Conservation (phyloP, 2,113 vertebrate genomes). For the Mystacornis crossleyi region DNA sequence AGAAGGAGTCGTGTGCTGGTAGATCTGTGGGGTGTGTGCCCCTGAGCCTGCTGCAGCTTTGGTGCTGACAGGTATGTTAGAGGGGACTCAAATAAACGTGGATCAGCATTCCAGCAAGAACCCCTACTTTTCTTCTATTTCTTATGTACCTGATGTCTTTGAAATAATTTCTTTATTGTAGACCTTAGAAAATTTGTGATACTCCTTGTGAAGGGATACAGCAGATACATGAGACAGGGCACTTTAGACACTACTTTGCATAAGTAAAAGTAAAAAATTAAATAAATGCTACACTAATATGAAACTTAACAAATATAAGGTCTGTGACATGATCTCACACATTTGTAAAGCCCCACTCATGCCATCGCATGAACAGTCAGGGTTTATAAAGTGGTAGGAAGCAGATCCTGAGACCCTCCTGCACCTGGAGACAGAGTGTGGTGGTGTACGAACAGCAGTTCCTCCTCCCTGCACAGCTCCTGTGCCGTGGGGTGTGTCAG, state of each 20-base stretch:
- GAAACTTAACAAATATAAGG: neutral
- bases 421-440: neutral
- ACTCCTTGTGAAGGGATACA: neutral
- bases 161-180: neutral
- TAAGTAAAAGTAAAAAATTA: neutral
- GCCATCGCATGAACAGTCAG: neutral
- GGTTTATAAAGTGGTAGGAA: neutral
- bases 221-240: fast-evolving
- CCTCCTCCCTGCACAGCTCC: neutral
- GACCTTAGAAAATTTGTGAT: neutral
- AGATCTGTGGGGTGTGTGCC: neutral
- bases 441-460: neutral
- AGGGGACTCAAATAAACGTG: neutral
- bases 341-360: neutral
- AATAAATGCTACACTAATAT: neutral
- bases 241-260: neutral
- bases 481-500: neutral
- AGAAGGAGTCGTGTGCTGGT: neutral
- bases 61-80: fast-evolving
- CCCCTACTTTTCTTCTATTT: neutral
- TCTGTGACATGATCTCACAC: neutral
- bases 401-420: neutral
- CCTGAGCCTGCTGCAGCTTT: neutral
- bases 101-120: neutral
- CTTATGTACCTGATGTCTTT: neutral